Base-by-base conservation (phyloP, 1,140 invertebrate genomes). In the Lasaia peninsularis region DNA sequence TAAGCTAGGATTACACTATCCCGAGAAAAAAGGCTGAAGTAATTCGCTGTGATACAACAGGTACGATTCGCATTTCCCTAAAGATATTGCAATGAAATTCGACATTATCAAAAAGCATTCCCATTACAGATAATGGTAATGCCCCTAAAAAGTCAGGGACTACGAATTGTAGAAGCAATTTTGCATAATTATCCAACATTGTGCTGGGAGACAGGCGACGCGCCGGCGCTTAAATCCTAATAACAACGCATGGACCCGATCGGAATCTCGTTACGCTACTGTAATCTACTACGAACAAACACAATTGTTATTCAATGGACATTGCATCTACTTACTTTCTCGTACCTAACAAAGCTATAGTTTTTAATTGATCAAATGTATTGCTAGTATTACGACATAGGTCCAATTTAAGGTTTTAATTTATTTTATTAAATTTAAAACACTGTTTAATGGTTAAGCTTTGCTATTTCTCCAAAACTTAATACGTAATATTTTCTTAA, bases 171-270 rank as follows among this genome's bases (percentile, higher is more conserved):
- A 81, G 80, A 67, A 85, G 80, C 81, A 85, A 85, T 88, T 88
- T 88, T 86, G 85, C 85, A 88, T 88, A 88, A 88, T 88, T 88
- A 85, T 80, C 78, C 67, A 72, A 79, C 75, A 75, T 78, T 76
- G 76, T 69, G 69, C 73, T 70, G 63, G 74, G 75, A 75, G 77
- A 78, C 73, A 69, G 76, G 78, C 78, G 78, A 69, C 73, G 79
- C 72, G 71, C 64, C 75, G 73, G 63, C 76, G 76, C 80, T 83
- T 78, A 86, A 86, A 85, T 85, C 85, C 82, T 83, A 88, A 88
- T 85, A 84, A 80, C 77, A 78, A 84, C 64, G 69, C 69, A 63
- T 67, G 71, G 73, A 76, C 73, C 71, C 74, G 78, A 88, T 88
- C 80, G 77, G 80, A 85, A 88, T 79, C 80, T 83, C 80, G 82